Evolutionary conservation across 1,140 invertebrate species (phyloP).

Genomic region (Zaprionus tsacasi): DNA sequence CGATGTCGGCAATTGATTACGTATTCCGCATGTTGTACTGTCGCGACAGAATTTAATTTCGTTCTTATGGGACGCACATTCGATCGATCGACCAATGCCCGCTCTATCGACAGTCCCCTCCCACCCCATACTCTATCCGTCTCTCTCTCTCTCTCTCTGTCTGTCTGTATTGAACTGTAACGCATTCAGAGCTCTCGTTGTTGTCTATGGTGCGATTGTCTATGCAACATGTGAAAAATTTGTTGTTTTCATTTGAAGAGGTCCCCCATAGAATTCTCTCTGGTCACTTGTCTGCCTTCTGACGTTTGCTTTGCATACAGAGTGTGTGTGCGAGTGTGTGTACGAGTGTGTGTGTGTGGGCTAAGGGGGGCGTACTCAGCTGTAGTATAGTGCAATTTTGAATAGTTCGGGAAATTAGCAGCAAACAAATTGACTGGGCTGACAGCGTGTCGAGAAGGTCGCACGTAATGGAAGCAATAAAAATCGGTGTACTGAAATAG

Average conservation of each 20-base stretch:
- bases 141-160: slow-evolving; percentile 22
- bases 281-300: slow-evolving; percentile 63
- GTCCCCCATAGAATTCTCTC: slow-evolving; percentile 57
- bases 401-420: slow-evolving; percentile 54
- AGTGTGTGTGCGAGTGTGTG: slow-evolving; percentile 6
- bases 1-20: slow-evolving; percentile 74
- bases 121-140: not conserved
- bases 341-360: slow-evolving; percentile 1
- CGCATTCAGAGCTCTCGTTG: slow-evolving; percentile 52
- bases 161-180: slow-evolving; percentile 69
- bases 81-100: slow-evolving; percentile 60
- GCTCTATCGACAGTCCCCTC: slow-evolving; percentile 17
- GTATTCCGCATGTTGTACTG: slow-evolving; percentile 75
- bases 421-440: slow-evolving; percentile 42
- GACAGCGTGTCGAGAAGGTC: slow-evolving; percentile 6
- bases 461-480: slow-evolving; percentile 21
- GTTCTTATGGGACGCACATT: slow-evolving; percentile 67
- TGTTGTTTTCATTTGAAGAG: slow-evolving; percentile 38
- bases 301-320: slow-evolving; percentile 33
- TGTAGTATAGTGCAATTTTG: slow-evolving; percentile 27
- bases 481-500: slow-evolving; percentile 17
- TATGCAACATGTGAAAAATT: slow-evolving; percentile 58
- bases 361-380: slow-evolving; percentile 8
- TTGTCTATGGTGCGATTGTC: slow-evolving; percentile 51
- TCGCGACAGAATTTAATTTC: slow-evolving; percentile 82